phyloP scores from a whole-genome alignment of 2,113 vertebrate genomes.

The Cryptotis parvus region DNA sequence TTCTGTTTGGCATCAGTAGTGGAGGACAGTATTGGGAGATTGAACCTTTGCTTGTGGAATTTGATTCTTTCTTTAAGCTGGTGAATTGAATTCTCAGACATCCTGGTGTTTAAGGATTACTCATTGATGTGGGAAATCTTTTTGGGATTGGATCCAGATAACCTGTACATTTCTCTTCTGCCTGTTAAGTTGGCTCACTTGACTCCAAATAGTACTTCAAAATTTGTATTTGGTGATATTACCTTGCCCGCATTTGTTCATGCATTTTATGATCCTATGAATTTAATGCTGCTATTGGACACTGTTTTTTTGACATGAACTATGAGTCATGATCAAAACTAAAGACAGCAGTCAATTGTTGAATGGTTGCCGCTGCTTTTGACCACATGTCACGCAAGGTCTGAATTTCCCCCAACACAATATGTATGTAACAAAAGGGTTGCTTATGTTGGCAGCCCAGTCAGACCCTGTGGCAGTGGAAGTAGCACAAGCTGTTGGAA shows the following conservation, averaged over 20 bases:
- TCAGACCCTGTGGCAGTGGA: not conserved
- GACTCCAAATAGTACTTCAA: constrained; percentile 13
- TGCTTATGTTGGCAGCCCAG: constrained; percentile 67
- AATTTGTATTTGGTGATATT: not conserved
- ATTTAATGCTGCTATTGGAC: constrained; percentile 5
- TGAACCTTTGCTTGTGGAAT: not conserved
- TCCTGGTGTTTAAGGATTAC: not conserved
- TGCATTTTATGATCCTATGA: not conserved
- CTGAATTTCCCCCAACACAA: constrained; percentile 47
- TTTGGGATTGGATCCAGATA: not conserved
- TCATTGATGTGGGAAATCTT: not conserved
- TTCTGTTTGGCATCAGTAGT: not conserved
- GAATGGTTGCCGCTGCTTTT: constrained; percentile 42
- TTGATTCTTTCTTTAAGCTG: not conserved
- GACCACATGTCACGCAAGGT: not conserved
- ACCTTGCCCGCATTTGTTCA: not conserved
- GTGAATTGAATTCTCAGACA: not conserved
- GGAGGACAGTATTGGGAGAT: not conserved
- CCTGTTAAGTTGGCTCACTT: not conserved
- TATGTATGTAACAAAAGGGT: not conserved
- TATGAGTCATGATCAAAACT: constrained; percentile 61
- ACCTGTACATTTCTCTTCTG: not conserved
- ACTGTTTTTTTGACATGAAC: constrained; percentile 57
- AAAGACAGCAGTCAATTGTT: constrained; percentile 68
- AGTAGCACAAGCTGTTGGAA: constrained; percentile 12